Percentiles rank a stretch among this genome's conserved stretches.
Conservation (phyloP, 2,888 invertebrate species). For the Idaea straminata region DNA sequence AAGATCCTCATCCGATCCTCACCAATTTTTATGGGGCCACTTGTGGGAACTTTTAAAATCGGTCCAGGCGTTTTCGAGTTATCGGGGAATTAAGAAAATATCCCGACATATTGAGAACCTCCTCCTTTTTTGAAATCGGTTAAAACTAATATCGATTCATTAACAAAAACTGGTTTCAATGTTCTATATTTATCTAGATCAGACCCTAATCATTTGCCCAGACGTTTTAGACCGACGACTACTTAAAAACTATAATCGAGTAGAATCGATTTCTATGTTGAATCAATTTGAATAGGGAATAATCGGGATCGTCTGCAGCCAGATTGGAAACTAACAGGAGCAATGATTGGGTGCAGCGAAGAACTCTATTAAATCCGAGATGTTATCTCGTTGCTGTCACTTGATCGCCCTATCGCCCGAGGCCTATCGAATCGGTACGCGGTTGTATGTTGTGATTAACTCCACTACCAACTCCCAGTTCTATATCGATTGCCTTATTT, state of each 20-base stretch:
- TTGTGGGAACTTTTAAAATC: too few species aligned
- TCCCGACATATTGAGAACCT: too few species aligned
- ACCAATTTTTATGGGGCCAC: too few species aligned
- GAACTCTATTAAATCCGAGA: slow-evolving; percentile 69
- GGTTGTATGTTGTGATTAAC: slow-evolving; percentile 34
- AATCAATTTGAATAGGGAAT: not conserved
- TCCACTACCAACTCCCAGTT: not conserved
- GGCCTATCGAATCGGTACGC: slow-evolving; percentile 47
- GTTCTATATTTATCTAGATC: slow-evolving; percentile 4
- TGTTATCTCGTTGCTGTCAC: slow-evolving; percentile 65
- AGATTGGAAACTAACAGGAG: slow-evolving; percentile 40
- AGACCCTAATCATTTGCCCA: slow-evolving; percentile 16
- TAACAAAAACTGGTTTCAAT: too few species aligned
- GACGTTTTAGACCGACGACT: slow-evolving; percentile 9
- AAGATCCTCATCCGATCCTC: too few species aligned
- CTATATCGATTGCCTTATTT: not conserved
- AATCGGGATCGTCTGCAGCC: slow-evolving; percentile 37
- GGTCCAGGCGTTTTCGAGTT: too few species aligned
- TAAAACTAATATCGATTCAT: too few species aligned
- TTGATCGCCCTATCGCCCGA: slow-evolving; percentile 55
- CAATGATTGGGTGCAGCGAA: slow-evolving; percentile 67
- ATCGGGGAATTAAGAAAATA: too few species aligned
- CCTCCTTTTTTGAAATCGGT: too few species aligned
- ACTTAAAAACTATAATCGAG: not conserved
- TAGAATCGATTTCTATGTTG: not conserved